phyloP scores from a whole-genome alignment of 2,888 invertebrate genomes.

The Nomada ferruginata region DNA sequence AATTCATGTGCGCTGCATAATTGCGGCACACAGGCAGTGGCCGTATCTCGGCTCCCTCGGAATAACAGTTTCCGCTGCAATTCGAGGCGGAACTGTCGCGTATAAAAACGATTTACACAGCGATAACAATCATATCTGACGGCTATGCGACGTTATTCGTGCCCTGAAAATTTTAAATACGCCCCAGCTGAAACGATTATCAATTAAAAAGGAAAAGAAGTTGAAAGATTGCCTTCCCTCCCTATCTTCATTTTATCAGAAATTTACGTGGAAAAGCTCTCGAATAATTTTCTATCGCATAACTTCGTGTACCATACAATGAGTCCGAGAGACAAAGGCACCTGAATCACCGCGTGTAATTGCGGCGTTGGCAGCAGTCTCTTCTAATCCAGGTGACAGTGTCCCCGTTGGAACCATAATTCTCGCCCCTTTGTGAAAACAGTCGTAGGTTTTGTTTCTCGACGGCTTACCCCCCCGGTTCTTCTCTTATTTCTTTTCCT shows the following conservation, averaged over 20 bases:
- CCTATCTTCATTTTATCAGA: not conserved
- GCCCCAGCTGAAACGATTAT: no score
- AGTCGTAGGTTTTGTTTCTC: constrained; percentile 43
- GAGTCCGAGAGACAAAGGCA: constrained; percentile 11
- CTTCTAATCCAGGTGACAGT: constrained; percentile 49
- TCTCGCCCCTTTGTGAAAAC: constrained; percentile 48
- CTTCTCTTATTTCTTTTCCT: constrained; percentile 22
- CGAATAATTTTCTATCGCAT: not conserved
- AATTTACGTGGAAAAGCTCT: not conserved
- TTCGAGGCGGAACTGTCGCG: not conserved
- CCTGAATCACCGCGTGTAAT: constrained; percentile 37
- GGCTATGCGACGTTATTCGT: not conserved
- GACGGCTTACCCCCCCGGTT: constrained; percentile 53
- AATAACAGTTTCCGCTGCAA: constrained; percentile 22
- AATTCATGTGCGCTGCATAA: constrained; percentile 34
- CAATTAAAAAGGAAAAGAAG: not conserved
- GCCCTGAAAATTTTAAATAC: not conserved
- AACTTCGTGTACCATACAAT: not conserved
- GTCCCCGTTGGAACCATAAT: constrained; percentile 52
- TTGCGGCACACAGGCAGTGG: constrained; percentile 8
- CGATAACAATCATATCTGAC: not conserved
- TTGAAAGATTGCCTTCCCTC: not conserved
- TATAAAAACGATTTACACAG: constrained; percentile 3
- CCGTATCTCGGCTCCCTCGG: constrained; percentile 11
- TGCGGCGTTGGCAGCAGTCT: constrained; percentile 25